phyloP scores from a whole-genome alignment of 2,113 vertebrate genomes.

The Notarius quadriscutis region DNA sequence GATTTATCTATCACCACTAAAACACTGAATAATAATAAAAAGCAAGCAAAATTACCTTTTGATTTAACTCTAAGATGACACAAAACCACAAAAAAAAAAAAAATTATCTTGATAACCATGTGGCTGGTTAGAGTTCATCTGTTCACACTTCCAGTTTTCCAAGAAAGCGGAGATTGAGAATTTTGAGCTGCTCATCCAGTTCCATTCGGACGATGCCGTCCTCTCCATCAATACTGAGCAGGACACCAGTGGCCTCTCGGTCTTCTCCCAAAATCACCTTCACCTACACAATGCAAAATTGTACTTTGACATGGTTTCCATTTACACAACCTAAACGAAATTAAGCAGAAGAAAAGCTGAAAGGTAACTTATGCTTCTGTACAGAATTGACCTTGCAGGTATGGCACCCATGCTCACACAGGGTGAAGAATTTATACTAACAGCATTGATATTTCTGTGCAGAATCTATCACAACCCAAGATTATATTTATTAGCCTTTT shows the following conservation, averaged over 20 bases:
- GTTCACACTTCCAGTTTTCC: slow-evolving; percentile 82
- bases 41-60: neutral
- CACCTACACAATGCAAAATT: slow-evolving; percentile 69
- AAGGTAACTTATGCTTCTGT: no score
- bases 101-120: neutral
- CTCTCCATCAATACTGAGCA: slow-evolving; percentile 89
- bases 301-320: neutral
- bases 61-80: slow-evolving; percentile 4
- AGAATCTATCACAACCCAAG: no score
- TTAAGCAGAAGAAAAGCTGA: neutral
- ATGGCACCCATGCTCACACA: no score
- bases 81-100: slow-evolving; percentile 15
- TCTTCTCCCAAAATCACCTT: slow-evolving; percentile 93
- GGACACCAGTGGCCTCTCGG: slow-evolving; percentile 86
- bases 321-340: neutral
- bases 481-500: neutral
- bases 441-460: no score
- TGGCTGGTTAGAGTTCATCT: slow-evolving; percentile 13
- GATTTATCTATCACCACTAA: slow-evolving; percentile 47
- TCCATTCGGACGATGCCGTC: slow-evolving; percentile 93
- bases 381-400: no score
- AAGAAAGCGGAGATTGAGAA: slow-evolving; percentile 90
- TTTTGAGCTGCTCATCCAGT: slow-evolving; percentile 88
- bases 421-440: no score
- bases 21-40: slow-evolving; percentile 26